Base-by-base conservation (phyloP, 2,113 vertebrate genomes). In the Marcusenius ussheri region DNA sequence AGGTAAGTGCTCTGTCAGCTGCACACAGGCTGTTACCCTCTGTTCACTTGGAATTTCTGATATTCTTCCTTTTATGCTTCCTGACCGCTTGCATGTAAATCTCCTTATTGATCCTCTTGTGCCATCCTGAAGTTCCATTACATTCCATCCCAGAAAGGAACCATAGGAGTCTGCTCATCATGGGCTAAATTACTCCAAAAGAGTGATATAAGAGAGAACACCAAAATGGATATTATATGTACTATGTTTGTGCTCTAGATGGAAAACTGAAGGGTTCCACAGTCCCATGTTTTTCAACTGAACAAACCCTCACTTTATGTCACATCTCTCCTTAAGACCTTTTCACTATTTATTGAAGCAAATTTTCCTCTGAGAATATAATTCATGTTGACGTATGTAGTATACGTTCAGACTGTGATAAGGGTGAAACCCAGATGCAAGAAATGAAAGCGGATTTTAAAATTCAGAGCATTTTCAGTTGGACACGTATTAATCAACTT, bases 331-430 rank as follows among this genome's bases (percentile, higher is more conserved):
- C 88, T 84, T 31, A 27, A 42, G 74, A n/a, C 66, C 31, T 49
- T 39, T 89, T 80, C 17, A 53, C 39, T 46, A 89, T 58, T 86
- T 90, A 83, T 89, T 56, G 53, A 66, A 47, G 46, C 80, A 86
- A 90, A 85, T 46, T 50, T 31, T 3, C 80, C 45, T 90, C 42
- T 11, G 42, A 27, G 39, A 31, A 49, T 86, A 49, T 49, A 90
- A 90, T 90, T 90, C n/a, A 13, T 13, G 85, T 86, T 45, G 46
- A 24, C n/a, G 2, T 87, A 47, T 24, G 50, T 62, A 74, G 24
- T 86, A 58, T 27, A 46, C 7, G 19, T 39, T 86, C 39, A 89
- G 53, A 31, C 9, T 17, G 47, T 39, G 77, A 10, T 17, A 21
- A 17, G 31, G 2, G 13, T 87, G 39, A 86, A 74, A 51, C n/a